Conservation (phyloP, 2,113 vertebrate species). For the Spermophilus dauricus region DNA sequence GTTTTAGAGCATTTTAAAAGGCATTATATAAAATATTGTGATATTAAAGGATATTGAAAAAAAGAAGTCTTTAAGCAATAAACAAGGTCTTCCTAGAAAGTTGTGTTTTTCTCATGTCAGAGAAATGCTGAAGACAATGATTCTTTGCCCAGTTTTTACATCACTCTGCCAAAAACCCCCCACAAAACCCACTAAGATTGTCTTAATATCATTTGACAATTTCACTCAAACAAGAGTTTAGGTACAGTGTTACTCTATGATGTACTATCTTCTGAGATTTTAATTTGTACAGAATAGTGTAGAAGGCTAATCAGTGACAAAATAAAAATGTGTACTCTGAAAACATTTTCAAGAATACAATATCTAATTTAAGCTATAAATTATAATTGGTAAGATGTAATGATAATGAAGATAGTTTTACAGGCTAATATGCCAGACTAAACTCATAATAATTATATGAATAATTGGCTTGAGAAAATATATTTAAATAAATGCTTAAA, state of each 20-base stretch:
- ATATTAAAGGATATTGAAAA: not conserved
- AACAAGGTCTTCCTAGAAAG: not conserved
- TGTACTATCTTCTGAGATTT: not conserved
- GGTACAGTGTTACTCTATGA: not conserved
- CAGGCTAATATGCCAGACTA: not conserved
- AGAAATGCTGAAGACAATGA: conserved; percentile 56
- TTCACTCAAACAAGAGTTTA: conserved; percentile 59
- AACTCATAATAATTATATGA: not conserved
- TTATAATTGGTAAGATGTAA: not conserved
- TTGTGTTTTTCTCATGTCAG: not conserved
- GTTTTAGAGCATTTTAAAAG: not conserved
- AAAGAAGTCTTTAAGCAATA: conserved; percentile 27
- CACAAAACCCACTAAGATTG: conserved; percentile 22
- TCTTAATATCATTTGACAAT: conserved; percentile 43
- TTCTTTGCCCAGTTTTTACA: conserved; percentile 70
- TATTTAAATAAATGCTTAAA: not conserved
- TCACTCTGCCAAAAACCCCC: conserved; percentile 67
- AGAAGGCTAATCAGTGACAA: not conserved
- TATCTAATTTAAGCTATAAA: not conserved
- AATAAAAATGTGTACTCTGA: not conserved
- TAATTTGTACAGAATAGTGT: not conserved
- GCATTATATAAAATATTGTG: not conserved
- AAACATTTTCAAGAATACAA: not conserved
- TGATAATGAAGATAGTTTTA: not conserved
- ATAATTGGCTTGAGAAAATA: not conserved